Base-by-base conservation (phyloP, 2,888 invertebrate species). In the Herminia tarsipennalis region DNA sequence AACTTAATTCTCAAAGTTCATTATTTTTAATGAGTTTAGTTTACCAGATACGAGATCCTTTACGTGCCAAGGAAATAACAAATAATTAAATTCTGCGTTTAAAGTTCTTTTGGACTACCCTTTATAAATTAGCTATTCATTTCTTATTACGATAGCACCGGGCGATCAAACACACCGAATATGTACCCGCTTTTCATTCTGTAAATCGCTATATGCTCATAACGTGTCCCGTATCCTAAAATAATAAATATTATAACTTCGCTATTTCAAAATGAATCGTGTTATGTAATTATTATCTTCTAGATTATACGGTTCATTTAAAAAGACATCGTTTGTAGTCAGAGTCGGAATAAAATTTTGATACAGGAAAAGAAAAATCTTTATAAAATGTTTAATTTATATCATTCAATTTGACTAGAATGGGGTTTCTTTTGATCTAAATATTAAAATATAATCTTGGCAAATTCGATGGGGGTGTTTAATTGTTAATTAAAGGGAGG, bases 271-370 rank as follows among this genome's bases (percentile, higher is more conserved):
- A 65, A 63, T 40, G 50, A 65, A 59, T 56, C 52, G 50, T 49
- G 41, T 55, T 55, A 60, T 49, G 37, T 63, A 66, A 67, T 66
- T 57, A 62, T 56, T 56, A 65, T 57, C 48, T 62, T 44, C 14
- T 36, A 55, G 46, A 65, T 64, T 56, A 67, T 38, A 52, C 54
- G 43, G 38, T 56, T 52, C 51, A 59, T 66, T 57, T 64, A 49
- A 47, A 54, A 55, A 38, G 28, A n/a, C 22, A 53, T 39, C 44
- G 13, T 59, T 51, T 62, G 53, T 54, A 50, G 45, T 44, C 39
- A 38, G 45, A 42, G 27, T 42, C 43, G 49, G 28, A 39, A n/a
- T n/a, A n/a, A 32, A 46, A 32, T 33, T 43, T 37, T 18, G 9
- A 50, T n/a, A 54, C 38, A 17, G 1, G 17, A 38, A 29, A 30